Conservation (phyloP, 2,797 vertebrate genomes). For the Argya squamiceps region DNA sequence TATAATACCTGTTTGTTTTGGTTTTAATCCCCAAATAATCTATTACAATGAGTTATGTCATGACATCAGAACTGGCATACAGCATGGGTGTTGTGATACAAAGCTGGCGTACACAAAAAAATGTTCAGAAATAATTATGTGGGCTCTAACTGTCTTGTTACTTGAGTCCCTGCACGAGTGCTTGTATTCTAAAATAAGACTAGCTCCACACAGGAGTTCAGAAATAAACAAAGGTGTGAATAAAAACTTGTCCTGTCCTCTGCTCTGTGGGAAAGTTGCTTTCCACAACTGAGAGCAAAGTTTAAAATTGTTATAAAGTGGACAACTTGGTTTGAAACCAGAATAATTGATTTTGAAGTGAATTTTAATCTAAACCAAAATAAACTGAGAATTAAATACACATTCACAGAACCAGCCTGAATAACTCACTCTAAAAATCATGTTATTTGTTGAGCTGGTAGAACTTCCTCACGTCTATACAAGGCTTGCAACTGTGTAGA, state of each 20-base stretch:
- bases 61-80: neutral
- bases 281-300: neutral
- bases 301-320: neutral
- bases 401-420: neutral
- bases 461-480: neutral
- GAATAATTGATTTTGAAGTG: neutral
- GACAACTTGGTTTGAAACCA: neutral
- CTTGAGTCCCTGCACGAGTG: neutral
- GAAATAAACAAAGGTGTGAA: slow-evolving; percentile 15
- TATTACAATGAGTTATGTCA: neutral
- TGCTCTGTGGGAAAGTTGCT: neutral
- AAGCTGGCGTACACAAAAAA: neutral
- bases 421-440: neutral
- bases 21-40: neutral
- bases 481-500: neutral
- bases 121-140: neutral
- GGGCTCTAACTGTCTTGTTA: neutral
- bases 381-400: neutral
- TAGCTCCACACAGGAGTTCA: neutral
- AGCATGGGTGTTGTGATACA: neutral
- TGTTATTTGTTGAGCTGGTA: neutral
- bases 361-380: slow-evolving; percentile 1
- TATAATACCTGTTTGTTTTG: slow-evolving; percentile 39
- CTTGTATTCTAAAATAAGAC: slow-evolving; percentile 10
- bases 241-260: neutral